A percentile compares a stretch with the other conserved stretches of the same genome.
Conservation (phyloP, 2,888 invertebrate species). For the Drosophila melanosoma region DNA sequence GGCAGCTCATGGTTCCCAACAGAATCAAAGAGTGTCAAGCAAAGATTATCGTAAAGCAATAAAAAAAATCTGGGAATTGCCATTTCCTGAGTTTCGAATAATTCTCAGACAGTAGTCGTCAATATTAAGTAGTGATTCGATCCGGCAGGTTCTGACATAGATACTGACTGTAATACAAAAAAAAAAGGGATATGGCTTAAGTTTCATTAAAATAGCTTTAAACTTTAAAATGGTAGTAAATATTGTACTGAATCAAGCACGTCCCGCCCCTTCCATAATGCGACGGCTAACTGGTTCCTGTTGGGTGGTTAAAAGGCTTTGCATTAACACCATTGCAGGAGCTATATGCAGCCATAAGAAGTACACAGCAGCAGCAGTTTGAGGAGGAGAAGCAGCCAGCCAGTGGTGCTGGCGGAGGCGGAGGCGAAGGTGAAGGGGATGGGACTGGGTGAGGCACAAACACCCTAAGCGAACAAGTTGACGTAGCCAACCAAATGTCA, state of each 20-base stretch:
- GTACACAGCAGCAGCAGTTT: constrained; percentile 2
- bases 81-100: not conserved
- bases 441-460: constrained; percentile 32
- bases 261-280: not conserved
- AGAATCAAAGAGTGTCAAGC: not conserved
- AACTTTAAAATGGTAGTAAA: not conserved
- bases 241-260: not conserved
- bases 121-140: not conserved
- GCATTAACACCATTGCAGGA: constrained; percentile 67
- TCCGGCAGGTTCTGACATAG: not conserved
- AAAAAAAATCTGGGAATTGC: not conserved
- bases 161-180: not conserved
- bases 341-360: constrained; percentile 10
- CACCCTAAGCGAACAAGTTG: constrained; percentile 56
- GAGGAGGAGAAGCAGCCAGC: not conserved
- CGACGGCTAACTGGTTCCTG: constrained; percentile 1
- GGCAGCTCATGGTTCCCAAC: not conserved
- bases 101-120: not conserved
- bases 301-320: constrained; percentile 62
- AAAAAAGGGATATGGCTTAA: not conserved
- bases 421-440: not conserved
- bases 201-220: not conserved
- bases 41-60: not conserved
- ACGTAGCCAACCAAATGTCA: constrained; percentile 76
- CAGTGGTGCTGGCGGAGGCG: not conserved